Evolutionary conservation across 1,140 invertebrate genomes (phyloP).

Genomic region (Drosophila nannoptera): DNA sequence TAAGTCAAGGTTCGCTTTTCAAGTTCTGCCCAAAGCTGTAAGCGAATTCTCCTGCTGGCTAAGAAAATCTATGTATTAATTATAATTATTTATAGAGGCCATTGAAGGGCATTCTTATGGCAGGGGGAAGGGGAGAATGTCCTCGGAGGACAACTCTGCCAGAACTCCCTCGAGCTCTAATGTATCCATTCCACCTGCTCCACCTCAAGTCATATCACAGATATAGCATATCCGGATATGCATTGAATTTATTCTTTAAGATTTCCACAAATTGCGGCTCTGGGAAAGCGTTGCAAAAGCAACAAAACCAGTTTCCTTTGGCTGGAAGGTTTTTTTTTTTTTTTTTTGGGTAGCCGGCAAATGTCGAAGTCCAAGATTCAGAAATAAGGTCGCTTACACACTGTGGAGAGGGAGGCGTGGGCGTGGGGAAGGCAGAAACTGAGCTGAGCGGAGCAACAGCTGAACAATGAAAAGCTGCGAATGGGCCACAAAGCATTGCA

Average conservation of each 20-base stretch:
- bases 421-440: background rate
- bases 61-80: background rate
- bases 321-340: constrained; percentile 5
- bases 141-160: no score
- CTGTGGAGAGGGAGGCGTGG: background rate
- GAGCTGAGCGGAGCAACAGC: constrained; percentile 28
- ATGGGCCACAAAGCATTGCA: constrained; percentile 46
- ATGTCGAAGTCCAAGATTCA: constrained; percentile 60
- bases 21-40: background rate
- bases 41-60: background rate
- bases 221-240: background rate
- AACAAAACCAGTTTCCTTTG: constrained; percentile 34
- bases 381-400: constrained; percentile 49
- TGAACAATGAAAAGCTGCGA: constrained; percentile 69
- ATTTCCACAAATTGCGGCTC: constrained; percentile 37
- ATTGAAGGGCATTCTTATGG: no score
- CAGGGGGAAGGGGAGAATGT: no score
- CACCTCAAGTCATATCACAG: no score
- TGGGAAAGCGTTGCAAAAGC: constrained; percentile 37
- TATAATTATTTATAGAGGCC: background rate
- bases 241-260: constrained; percentile 1
- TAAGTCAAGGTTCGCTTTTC: constrained; percentile 18
- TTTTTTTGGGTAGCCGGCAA: constrained; percentile 36
- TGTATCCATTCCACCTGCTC: no score
- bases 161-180: no score